These are phyloP conservation scores for Xyrauchen texanus DNA, from an alignment of 2,113 vertebrate species.

Conservation along the genomic window DNA sequence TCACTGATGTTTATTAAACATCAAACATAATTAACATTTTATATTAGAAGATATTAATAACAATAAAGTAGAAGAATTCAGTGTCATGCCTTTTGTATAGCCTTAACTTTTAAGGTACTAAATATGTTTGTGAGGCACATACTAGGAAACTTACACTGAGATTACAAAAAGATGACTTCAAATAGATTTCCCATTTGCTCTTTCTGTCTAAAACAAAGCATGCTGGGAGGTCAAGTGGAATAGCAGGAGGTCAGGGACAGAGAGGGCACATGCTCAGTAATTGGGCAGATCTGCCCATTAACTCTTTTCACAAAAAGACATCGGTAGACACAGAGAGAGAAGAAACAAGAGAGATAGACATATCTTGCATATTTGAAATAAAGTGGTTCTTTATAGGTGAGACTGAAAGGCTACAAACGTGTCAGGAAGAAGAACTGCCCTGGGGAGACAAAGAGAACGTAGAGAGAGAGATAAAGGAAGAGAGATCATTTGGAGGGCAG, in stretches of 20 bases:
- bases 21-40: background rate
- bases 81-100: no score
- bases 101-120: no score
- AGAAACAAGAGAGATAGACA: background rate
- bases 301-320: slow-evolving; percentile 21
- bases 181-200: background rate
- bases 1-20: background rate
- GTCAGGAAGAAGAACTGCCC: slow-evolving; percentile 8
- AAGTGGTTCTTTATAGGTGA: slow-evolving; percentile 14
- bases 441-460: background rate
- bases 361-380: background rate
- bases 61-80: no score
- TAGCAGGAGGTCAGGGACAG: slow-evolving; percentile 33
- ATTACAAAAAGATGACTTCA: slow-evolving; percentile 7
- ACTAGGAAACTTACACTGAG: background rate
- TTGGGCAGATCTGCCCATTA: slow-evolving; percentile 43
- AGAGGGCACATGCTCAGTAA: slow-evolving; percentile 27
- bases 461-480: background rate
- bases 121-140: background rate
- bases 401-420: slow-evolving; percentile 13
- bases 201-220: background rate
- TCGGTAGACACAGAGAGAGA: background rate
- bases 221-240: slow-evolving; percentile 40
- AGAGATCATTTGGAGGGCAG: background rate
- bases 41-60: no score